phyloP scores from a whole-genome alignment of 2,888 invertebrate species.

The Lordiphosa fenestrarum region DNA sequence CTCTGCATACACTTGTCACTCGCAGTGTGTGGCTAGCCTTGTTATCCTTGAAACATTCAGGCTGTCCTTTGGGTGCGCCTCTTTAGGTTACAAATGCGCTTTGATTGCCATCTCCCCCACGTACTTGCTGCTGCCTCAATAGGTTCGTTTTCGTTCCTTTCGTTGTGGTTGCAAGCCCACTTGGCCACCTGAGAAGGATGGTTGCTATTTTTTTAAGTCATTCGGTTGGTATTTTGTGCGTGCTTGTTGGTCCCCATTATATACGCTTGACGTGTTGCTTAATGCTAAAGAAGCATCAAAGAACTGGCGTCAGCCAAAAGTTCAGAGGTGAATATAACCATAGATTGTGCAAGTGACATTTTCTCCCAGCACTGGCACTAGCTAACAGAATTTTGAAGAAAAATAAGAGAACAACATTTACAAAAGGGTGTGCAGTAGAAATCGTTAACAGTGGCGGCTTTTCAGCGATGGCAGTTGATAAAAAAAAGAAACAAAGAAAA shows the following conservation, averaged over 20 bases:
- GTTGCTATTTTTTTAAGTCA: constrained; percentile 49
- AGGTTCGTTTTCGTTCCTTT: constrained; percentile 49
- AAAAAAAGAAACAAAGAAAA: no score
- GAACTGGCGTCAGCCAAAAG: constrained; percentile 53
- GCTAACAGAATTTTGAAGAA: constrained; percentile 5
- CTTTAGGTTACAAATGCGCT: constrained; percentile 52
- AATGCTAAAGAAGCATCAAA: constrained; percentile 27
- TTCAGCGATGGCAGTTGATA: no score
- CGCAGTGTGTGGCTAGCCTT: constrained; percentile 11
- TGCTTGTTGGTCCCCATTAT: constrained; percentile 41
- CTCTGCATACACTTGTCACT: constrained; percentile 4
- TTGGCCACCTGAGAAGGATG: constrained; percentile 29
- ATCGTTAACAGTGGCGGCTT: no score
- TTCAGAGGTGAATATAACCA: constrained; percentile 68
- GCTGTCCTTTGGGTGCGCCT: constrained; percentile 40
- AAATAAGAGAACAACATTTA: background rate
- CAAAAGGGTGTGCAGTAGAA: no score
- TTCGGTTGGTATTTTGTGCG: constrained; percentile 40
- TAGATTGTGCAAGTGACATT: constrained; percentile 40
- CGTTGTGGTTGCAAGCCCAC: constrained; percentile 30
- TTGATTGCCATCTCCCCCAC: constrained; percentile 54
- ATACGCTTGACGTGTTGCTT: constrained; percentile 56
- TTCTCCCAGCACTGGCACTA: constrained; percentile 19
- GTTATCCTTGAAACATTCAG: constrained; percentile 15
- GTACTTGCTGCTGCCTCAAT: constrained; percentile 40